A percentile compares a stretch with the other conserved stretches of the same genome.
These are phyloP conservation scores for Distichodus sexfasciatus DNA, from an alignment of 2,797 vertebrate genomes.

Conservation along the genomic window DNA sequence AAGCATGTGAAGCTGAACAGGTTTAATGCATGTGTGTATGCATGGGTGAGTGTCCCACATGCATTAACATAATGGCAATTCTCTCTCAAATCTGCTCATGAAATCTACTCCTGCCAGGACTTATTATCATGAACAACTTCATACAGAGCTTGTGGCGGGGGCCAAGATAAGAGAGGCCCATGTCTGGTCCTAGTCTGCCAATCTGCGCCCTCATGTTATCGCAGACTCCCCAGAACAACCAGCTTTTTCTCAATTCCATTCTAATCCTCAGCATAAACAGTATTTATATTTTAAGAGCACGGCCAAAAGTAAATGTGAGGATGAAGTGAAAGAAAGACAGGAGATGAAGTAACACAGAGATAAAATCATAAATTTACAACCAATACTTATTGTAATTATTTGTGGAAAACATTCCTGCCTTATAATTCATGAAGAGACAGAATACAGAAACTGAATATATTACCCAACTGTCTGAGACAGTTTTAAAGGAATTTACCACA, in stretches of 20 bases:
- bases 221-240: conserved; percentile 96
- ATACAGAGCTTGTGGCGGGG: conserved; percentile 86
- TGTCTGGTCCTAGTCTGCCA: conserved; percentile 20
- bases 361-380: conserved; percentile 87
- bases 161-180: conserved; percentile 82
- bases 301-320: conserved; percentile 59
- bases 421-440: too few relatives aligned
- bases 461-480: neutral
- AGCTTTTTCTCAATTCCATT: conserved; percentile 95
- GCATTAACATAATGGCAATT: conserved; percentile 41
- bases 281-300: conserved; percentile 95
- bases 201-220: conserved; percentile 88
- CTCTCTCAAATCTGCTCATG: conserved; percentile 75
- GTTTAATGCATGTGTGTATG: conserved; percentile 1
- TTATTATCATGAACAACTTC: conserved; percentile 99
- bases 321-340: conserved; percentile 41
- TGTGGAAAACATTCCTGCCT: neutral
- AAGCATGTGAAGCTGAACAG: conserved; percentile 30
- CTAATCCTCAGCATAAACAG: conserved; percentile 99
- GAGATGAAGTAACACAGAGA: conserved; percentile 69
- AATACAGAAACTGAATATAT: too few relatives aligned
- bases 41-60: neutral
- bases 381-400: conserved; percentile 64
- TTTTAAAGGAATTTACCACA: conserved; percentile 1
- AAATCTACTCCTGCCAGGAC: conserved; percentile 92